phyloP scores from a whole-genome alignment of 2,113 vertebrate genomes.

The Thunnus maccoyii region DNA sequence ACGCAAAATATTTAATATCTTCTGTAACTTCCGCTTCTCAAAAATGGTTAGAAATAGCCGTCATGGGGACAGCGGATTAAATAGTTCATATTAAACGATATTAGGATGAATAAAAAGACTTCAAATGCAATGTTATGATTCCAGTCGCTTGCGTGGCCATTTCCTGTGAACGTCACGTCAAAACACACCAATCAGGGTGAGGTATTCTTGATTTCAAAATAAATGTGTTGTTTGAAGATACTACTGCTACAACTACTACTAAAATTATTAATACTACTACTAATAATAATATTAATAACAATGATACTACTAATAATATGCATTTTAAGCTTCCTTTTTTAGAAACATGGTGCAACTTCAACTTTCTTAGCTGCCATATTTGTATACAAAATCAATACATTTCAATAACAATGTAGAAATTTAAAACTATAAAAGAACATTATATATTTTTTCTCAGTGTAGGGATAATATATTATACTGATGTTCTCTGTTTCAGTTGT shows the following conservation, averaged over 20 bases:
- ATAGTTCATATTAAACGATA: not conserved
- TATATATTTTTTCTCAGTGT: too few relatives aligned
- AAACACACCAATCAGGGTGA: not conserved
- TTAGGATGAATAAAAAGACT: not conserved
- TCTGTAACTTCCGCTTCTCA: not conserved
- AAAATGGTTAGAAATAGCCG: not conserved
- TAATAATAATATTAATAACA: not conserved
- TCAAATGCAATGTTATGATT: slow-evolving; percentile 71
- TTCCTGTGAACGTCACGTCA: slow-evolving; percentile 65
- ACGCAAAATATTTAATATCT: not conserved
- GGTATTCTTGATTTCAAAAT: too few relatives aligned
- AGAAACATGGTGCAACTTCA: too few relatives aligned
- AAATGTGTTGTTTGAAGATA: not conserved
- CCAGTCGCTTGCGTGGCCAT: slow-evolving; percentile 60
- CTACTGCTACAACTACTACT: not conserved
- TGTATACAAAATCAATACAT: too few relatives aligned
- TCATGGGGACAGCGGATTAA: not conserved
- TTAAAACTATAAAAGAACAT: too few relatives aligned
- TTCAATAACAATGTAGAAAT: too few relatives aligned
- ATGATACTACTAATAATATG: not conserved
- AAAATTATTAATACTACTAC: not conserved
- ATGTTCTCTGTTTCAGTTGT: too few relatives aligned
- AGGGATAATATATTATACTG: too few relatives aligned
- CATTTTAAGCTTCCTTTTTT: too few relatives aligned
- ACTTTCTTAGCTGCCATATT: too few relatives aligned